Conservation (phyloP, 1,140 invertebrate species). For the Ooceraea biroi region DNA sequence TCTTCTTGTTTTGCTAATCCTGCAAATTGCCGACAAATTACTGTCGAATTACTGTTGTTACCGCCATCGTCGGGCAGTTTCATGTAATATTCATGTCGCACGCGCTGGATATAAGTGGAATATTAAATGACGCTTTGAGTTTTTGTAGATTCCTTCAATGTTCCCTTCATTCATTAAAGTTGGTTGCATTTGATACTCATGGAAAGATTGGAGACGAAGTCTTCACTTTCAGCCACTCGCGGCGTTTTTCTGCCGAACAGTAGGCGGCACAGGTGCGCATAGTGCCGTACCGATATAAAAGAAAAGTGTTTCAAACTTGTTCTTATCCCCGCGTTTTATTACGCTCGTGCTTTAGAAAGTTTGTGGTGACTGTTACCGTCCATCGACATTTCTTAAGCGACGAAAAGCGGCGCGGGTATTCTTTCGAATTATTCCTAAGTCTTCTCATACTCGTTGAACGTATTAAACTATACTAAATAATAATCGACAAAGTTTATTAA, state of each 20-base stretch:
- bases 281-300: conserved; percentile 26
- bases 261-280: conserved; percentile 44
- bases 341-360: conserved; percentile 44
- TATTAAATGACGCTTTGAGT: conserved; percentile 24
- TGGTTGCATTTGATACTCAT: background rate
- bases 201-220: conserved; percentile 13
- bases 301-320: conserved; percentile 55
- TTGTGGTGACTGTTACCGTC: conserved; percentile 38
- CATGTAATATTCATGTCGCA: conserved; percentile 21
- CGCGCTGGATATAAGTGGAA: conserved; percentile 10
- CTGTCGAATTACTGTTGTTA: conserved; percentile 26
- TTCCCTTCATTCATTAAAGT: conserved; percentile 23
- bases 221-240: background rate
- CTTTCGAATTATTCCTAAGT: background rate
- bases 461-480: no score
- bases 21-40: conserved; percentile 37
- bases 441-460: background rate
- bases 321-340: conserved; percentile 41
- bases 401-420: conserved; percentile 11
- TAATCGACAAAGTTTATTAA: no score
- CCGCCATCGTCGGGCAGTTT: background rate
- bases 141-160: background rate
- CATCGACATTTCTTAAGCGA: conserved; percentile 1
- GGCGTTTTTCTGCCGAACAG: background rate
- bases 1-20: conserved; percentile 24